Evolutionary conservation across 1,140 invertebrate genomes (phyloP).

Genomic region (Cydia fagiglandana): DNA sequence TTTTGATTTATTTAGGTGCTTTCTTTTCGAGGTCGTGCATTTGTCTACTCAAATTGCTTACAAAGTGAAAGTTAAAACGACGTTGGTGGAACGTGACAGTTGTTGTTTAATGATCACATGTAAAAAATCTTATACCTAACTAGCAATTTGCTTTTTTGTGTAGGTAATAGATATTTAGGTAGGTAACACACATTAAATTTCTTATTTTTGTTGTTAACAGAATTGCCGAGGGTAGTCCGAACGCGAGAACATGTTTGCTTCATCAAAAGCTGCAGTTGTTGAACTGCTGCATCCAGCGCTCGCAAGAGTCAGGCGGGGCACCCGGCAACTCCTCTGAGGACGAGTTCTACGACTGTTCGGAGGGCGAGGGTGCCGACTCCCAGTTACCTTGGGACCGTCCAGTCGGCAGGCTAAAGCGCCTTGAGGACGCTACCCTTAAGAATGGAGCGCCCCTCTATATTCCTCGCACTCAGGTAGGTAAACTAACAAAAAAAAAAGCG

Average conservation of each 20-base stretch:
- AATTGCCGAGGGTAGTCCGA: conserved; percentile 87
- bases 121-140: conserved; percentile 21
- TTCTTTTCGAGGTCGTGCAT: conserved; percentile 62
- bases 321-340: conserved; percentile 83
- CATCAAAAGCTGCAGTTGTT: conserved; percentile 98
- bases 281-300: conserved; percentile 95
- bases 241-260: conserved; percentile 92
- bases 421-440: conserved; percentile 63
- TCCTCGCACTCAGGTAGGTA: conserved; percentile 64
- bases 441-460: conserved; percentile 68
- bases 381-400: conserved; percentile 82
- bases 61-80: conserved; percentile 66
- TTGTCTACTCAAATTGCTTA: conserved; percentile 57
- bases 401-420: conserved; percentile 56
- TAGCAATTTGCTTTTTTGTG: not conserved
- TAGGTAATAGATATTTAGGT: not conserved
- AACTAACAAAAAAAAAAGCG: not conserved
- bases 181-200: not conserved
- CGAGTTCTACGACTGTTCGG: conserved; percentile 92
- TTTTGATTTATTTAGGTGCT: conserved; percentile 60
- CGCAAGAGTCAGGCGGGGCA: conserved; percentile 45
- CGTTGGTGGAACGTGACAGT: conserved; percentile 49
- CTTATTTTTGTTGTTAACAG: conserved; percentile 73
- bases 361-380: conserved; percentile 79
- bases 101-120: conserved; percentile 43